Conservation (phyloP, 2,113 vertebrate species). For the Corythornis cristatus region DNA sequence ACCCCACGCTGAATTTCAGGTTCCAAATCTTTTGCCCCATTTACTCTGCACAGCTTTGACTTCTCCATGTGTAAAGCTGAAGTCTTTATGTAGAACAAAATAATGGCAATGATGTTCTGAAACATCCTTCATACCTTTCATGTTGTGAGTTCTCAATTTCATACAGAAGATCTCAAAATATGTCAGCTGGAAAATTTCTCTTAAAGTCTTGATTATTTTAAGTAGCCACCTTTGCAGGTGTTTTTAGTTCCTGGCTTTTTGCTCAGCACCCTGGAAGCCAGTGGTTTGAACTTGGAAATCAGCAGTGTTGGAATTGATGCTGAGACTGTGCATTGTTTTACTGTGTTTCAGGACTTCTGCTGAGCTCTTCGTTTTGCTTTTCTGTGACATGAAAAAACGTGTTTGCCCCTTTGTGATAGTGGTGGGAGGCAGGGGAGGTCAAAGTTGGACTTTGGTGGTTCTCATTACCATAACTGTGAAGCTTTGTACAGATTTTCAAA, state of each 20-base stretch:
- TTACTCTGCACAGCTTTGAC: background rate
- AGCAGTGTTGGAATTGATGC: background rate
- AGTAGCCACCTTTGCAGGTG: background rate
- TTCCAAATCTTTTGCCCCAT: background rate
- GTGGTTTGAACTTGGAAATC: background rate
- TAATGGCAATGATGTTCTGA: background rate
- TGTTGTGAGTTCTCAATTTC: background rate
- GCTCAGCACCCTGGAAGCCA: background rate
- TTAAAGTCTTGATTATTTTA: background rate
- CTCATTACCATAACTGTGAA: background rate
- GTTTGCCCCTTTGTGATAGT: background rate
- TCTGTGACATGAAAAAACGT: background rate
- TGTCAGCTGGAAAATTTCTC: background rate
- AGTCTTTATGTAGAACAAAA: background rate
- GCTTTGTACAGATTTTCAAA: background rate
- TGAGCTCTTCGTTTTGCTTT: background rate
- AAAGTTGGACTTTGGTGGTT: background rate
- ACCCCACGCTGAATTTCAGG: background rate
- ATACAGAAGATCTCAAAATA: background rate
- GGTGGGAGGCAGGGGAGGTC: background rate
- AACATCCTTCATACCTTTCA: background rate
- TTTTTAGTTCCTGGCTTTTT: background rate
- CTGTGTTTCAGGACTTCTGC: background rate
- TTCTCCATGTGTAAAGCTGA: background rate
- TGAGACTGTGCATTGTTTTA: background rate